A percentile compares a stretch with the other conserved stretches of the same genome.
Conservation (phyloP, 2,888 invertebrate species). For the Parthenolecanium corni region DNA sequence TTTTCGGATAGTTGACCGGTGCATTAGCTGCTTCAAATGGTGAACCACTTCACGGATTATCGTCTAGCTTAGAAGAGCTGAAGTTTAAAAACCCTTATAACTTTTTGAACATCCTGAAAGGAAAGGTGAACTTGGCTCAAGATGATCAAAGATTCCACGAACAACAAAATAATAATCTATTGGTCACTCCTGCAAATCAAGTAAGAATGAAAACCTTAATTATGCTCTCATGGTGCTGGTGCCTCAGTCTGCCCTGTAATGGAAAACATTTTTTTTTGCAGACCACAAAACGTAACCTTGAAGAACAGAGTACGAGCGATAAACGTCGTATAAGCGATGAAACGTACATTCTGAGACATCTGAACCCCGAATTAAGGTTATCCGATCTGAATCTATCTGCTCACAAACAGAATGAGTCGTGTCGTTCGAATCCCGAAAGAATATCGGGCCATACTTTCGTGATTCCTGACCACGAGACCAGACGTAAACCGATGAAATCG, state of each 20-base stretch:
- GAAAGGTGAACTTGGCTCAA: slow-evolving; percentile 11
- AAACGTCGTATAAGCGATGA: no score
- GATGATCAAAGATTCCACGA: no score
- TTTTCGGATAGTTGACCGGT: no score
- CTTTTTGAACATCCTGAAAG: slow-evolving; percentile 12
- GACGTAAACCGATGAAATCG: not conserved
- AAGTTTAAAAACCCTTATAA: slow-evolving; percentile 7
- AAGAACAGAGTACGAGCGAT: no score
- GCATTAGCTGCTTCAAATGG: not conserved
- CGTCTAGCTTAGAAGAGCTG: not conserved
- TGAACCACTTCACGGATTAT: not conserved
- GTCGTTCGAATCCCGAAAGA: not conserved
- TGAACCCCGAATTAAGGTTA: slow-evolving; percentile 1
- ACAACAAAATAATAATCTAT: no score
- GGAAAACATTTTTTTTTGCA: no score
- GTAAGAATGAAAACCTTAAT: no score
- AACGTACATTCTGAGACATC: no score
- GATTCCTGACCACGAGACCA: not conserved
- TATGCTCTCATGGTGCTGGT: no score
- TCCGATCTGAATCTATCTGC: not conserved
- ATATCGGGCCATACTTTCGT: not conserved
- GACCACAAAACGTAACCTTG: no score
- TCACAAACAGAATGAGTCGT: not conserved
- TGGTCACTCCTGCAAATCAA: no score
- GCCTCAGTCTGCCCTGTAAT: no score